These are phyloP conservation scores for Tigriopus californicus DNA, from an alignment of 2,888 invertebrate species.

Conservation along the genomic window DNA sequence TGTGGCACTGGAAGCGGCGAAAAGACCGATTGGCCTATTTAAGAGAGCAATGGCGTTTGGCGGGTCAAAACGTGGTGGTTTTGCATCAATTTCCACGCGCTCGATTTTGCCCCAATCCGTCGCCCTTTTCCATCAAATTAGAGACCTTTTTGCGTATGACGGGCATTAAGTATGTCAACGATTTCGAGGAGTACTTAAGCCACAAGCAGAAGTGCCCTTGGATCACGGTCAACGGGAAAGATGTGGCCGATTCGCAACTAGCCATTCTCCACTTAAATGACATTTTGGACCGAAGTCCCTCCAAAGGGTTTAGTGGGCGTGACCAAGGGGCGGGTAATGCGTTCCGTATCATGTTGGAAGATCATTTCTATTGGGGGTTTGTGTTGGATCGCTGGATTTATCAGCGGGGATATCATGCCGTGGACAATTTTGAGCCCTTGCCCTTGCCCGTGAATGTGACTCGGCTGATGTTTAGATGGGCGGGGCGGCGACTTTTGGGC, in stretches of 20 bases:
- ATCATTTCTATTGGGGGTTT: neutral
- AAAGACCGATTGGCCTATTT: too few relatives aligned
- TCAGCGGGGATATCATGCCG: neutral
- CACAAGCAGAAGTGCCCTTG: conserved; percentile 4
- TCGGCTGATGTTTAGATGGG: too few relatives aligned
- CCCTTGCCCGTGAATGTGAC: neutral
- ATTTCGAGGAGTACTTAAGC: conserved; percentile 12
- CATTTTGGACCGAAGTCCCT: neutral
- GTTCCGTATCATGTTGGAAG: neutral
- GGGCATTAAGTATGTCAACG: conserved; percentile 8
- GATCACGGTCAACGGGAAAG: conserved; percentile 12
- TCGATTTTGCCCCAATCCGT: conserved; percentile 8
- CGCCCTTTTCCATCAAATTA: conserved; percentile 10
- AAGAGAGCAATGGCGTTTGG: neutral
- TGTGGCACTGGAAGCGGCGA: too few relatives aligned
- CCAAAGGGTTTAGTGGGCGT: conserved; percentile 20
- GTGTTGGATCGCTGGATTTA: neutral
- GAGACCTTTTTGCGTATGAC: conserved; percentile 10
- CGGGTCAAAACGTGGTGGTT: conserved; percentile 9
- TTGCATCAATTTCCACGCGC: conserved; percentile 5
- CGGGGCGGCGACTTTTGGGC: neutral
- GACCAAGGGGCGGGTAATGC: neutral
- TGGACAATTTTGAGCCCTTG: neutral
- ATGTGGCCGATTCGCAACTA: conserved; percentile 2
- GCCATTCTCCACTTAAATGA: neutral